Percentiles rank a stretch among this genome's conserved stretches.
phyloP scores from a whole-genome alignment of 1,140 invertebrate genomes.

The Drosophila tropicalis region DNA sequence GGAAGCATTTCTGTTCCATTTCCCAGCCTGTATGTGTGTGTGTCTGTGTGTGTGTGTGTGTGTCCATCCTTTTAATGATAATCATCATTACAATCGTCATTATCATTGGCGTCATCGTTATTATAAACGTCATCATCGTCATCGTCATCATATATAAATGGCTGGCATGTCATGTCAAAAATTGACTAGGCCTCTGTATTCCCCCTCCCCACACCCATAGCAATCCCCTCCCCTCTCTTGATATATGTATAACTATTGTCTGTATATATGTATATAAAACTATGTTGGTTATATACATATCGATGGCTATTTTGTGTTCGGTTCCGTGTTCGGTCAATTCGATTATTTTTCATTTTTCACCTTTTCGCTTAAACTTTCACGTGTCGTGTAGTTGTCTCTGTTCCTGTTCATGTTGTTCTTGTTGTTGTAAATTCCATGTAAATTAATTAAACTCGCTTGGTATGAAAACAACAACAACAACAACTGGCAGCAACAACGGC shows the following conservation, averaged over 20 bases:
- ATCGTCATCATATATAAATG: conserved; percentile 26
- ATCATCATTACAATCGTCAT: not conserved
- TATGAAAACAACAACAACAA: conserved; percentile 44
- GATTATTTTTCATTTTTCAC: conserved; percentile 78
- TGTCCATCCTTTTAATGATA: conserved; percentile 7
- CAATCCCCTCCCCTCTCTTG: not conserved
- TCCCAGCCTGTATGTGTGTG: not conserved
- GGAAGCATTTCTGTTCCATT: conserved; percentile 26
- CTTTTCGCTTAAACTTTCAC: conserved; percentile 79
- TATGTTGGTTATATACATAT: conserved; percentile 11
- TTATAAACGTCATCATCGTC: not conserved
- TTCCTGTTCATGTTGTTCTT: conserved; percentile 29
- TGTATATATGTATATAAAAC: conserved; percentile 10
- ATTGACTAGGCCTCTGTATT: conserved; percentile 43
- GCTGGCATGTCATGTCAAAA: conserved; percentile 61
- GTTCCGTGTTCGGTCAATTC: conserved; percentile 69
- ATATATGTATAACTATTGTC: not conserved
- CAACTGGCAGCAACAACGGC: conserved; percentile 4
- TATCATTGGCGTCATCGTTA: not conserved
- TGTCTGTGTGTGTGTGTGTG: not conserved
- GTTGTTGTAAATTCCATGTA: conserved; percentile 80
- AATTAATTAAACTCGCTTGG: conserved; percentile 81
- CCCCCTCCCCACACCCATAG: not conserved
- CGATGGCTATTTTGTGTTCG: conserved; percentile 44
- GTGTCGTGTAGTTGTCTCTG: conserved; percentile 49